phyloP scores from a whole-genome alignment of 2,888 invertebrate species.

The Aromia moschata region DNA sequence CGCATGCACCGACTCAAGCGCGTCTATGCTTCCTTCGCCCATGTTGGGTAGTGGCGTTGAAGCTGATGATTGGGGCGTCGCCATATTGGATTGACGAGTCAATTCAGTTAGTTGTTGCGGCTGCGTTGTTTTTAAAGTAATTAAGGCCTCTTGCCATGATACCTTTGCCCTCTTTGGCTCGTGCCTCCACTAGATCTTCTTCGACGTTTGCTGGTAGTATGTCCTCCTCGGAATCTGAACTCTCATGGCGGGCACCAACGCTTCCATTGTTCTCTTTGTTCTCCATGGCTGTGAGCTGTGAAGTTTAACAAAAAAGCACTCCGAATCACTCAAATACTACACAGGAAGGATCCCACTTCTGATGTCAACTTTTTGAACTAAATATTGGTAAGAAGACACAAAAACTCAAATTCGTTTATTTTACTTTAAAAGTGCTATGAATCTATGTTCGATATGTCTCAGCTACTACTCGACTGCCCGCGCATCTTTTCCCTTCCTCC shows the following conservation, averaged over 20 bases:
- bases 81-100: not conserved
- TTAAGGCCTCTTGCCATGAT: not conserved
- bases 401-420: too few species aligned
- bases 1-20: not conserved
- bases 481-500: too few species aligned
- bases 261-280: not conserved
- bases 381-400: too few species aligned
- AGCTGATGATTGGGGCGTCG: not conserved
- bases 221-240: not conserved
- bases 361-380: slow-evolving; percentile 18
- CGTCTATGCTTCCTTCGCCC: not conserved
- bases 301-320: not conserved
- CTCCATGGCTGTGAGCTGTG: not conserved
- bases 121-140: not conserved
- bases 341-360: not conserved
- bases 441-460: too few species aligned
- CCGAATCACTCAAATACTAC: not conserved
- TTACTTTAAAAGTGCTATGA: too few species aligned
- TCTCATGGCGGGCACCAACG: not conserved
- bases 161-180: not conserved
- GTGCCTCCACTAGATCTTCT: too few species aligned
- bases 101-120: not conserved
- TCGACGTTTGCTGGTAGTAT: not conserved
- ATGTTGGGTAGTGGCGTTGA: not conserved
- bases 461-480: too few species aligned